Evolutionary conservation across 2,113 vertebrate genomes (phyloP), one percentile per base, ranked within the genome.

Genomic region (Sisor rabdophorus): DNA sequence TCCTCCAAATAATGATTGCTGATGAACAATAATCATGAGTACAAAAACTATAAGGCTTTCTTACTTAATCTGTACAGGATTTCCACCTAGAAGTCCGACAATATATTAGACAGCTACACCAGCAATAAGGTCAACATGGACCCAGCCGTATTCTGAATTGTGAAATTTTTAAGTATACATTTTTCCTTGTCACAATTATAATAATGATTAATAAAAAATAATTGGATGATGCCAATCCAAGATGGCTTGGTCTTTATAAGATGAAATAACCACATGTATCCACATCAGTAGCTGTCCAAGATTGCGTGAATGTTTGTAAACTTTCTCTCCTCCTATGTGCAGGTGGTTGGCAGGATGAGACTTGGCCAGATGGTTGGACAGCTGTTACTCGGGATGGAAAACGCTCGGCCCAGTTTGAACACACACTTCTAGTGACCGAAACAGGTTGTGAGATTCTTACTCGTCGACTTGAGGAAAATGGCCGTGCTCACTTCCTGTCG

Each of bases 311-410:
- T 1, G 56, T 76, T 53, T 80, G 58, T 76, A 55, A 69, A 77
- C 28, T 63, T 30, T 11, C 2, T 19, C 26, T 13, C 1, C 59
- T 83, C 0, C 12, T 64, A 65, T 52, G 10, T 85, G 7, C 78
- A 98, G 97, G 97, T 56, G 96, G 96, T 19, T 98, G 97, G 97
- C 97, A 98, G 78, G 97, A 98, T 20, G 97, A 98, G 87, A 99
- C 97, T 0, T 99, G 97, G 97, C 97, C 97, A 0, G 97, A 99
- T 11, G 95, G 96, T 6, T 99, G 97, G 97, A 98, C 97, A 0
- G 97, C 97, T 0, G 96, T 98, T 75, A 99, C 96, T 0, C 89
- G 95, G 81, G 97, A 99, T 0, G 97, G 97, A 16, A 96, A 95
- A 84, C 92, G 96, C n/a, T 99, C 97, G 0, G 96, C 97, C 4